These are phyloP conservation scores for Isoperla grammatica DNA, from an alignment of 2,888 invertebrate genomes.

Conservation along the genomic window DNA sequence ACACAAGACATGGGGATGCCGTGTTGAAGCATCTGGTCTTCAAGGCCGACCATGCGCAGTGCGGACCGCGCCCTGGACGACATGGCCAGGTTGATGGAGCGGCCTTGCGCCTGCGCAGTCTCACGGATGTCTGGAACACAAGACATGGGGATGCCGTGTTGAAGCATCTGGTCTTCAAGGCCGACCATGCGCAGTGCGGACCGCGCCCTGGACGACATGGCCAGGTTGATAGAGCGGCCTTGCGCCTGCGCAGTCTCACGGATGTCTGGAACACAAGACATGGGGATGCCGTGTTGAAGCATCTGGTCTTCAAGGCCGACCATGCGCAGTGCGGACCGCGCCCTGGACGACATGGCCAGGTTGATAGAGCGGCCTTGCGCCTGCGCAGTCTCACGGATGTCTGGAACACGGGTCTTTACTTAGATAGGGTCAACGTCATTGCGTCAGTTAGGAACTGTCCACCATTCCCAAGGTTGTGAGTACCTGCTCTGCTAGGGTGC, in stretches of 20 bases:
- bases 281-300: slow-evolving; percentile 70
- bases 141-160: slow-evolving; percentile 83
- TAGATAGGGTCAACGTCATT: no score
- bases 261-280: slow-evolving; percentile 69
- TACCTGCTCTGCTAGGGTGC: no score
- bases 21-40: slow-evolving; percentile 56
- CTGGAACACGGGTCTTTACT: no score
- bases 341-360: slow-evolving; percentile 83
- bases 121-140: slow-evolving; percentile 64
- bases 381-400: slow-evolving; percentile 66
- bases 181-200: slow-evolving; percentile 75
- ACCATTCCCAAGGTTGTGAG: no score
- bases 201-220: slow-evolving; percentile 81
- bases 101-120: slow-evolving; percentile 65
- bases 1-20: slow-evolving; percentile 75
- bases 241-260: slow-evolving; percentile 61
- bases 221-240: slow-evolving; percentile 92
- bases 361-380: slow-evolving; percentile 88
- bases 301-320: slow-evolving; percentile 66
- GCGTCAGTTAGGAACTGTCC: no score
- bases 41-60: slow-evolving; percentile 72
- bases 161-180: slow-evolving; percentile 58
- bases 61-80: slow-evolving; percentile 83
- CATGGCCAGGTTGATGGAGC: slow-evolving; percentile 91
- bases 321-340: slow-evolving; percentile 69